phyloP scores from a whole-genome alignment of 2,888 invertebrate species.

The Epsilonema sp. region DNA sequence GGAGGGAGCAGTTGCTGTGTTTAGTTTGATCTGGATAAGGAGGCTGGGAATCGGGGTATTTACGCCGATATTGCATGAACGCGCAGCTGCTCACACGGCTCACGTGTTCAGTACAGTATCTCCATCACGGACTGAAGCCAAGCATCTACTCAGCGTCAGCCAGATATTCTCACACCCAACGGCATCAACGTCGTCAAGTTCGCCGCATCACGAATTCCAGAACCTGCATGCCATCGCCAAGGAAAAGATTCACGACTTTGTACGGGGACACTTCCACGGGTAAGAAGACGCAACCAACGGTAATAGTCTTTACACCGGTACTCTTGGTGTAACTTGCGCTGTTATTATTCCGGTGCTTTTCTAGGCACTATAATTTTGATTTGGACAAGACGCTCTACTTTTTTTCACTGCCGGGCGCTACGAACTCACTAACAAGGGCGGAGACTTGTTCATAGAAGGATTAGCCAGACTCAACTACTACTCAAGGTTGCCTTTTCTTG shows the following conservation, averaged over 20 bases:
- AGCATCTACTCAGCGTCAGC: conserved; percentile 64
- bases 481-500: conserved; percentile 49
- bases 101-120: conserved; percentile 91
- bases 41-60: conserved; percentile 92
- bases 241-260: conserved; percentile 92
- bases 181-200: conserved; percentile 96
- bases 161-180: conserved; percentile 87
- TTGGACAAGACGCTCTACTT: conserved; percentile 93
- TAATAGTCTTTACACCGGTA: no score
- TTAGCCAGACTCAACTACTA: conserved; percentile 82
- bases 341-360: neutral
- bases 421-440: conserved; percentile 95
- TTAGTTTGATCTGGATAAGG: conserved; percentile 82
- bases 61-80: conserved; percentile 97
- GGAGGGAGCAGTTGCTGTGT: no score
- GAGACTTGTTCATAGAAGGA: conserved; percentile 92
- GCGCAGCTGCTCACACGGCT: conserved; percentile 70
- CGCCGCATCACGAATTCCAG: conserved; percentile 94
- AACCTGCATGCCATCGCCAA: conserved; percentile 89
- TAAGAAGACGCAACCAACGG: conserved; percentile 37
- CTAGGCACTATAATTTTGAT: conserved; percentile 87
- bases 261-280: conserved; percentile 96
- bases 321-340: neutral
- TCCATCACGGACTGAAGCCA: conserved; percentile 51
- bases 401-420: conserved; percentile 96